phyloP scores from a whole-genome alignment of 2,113 vertebrate species.

The Centropristis striata region DNA sequence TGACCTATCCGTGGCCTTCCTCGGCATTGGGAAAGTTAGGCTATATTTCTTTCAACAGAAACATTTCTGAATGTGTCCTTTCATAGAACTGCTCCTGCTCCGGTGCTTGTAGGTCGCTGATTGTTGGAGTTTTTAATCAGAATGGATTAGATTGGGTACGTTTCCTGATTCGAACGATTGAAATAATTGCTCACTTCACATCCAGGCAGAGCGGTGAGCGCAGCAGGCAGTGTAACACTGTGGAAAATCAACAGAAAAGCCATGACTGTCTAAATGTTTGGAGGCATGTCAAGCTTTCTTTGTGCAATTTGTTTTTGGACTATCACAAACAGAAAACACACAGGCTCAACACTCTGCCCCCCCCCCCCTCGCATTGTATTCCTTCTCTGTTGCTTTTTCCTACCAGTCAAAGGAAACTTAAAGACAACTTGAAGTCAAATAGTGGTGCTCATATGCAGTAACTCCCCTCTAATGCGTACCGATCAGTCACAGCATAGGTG shows the following conservation, averaged over 20 bases:
- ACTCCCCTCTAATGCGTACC: not conserved
- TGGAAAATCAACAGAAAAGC: not conserved
- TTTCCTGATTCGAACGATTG: conserved; percentile 27
- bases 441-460: conserved; percentile 2
- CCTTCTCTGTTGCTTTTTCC: not conserved
- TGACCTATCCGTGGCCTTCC: not conserved
- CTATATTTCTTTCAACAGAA: not conserved
- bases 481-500: conserved; percentile 40
- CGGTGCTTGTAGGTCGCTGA: not conserved
- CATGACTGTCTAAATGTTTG: conserved; percentile 17
- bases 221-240: conserved; percentile 7
- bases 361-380: not conserved
- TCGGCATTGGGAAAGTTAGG: not conserved
- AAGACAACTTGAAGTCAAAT: conserved; percentile 29
- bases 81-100: not conserved
- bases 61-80: not conserved
- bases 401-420: conserved; percentile 6
- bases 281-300: conserved; percentile 20
- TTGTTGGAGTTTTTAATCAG: conserved; percentile 7
- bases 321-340: conserved; percentile 5
- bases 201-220: not conserved
- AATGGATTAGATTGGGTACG: not conserved
- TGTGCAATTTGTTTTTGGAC: conserved; percentile 18
- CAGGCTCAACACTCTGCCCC: too few species aligned
- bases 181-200: conserved; percentile 35